Percentiles rank a stretch among this genome's conserved stretches.
Evolutionary conservation across 2,797 vertebrate species (phyloP).

Genomic region (Gallirallus australis): DNA sequence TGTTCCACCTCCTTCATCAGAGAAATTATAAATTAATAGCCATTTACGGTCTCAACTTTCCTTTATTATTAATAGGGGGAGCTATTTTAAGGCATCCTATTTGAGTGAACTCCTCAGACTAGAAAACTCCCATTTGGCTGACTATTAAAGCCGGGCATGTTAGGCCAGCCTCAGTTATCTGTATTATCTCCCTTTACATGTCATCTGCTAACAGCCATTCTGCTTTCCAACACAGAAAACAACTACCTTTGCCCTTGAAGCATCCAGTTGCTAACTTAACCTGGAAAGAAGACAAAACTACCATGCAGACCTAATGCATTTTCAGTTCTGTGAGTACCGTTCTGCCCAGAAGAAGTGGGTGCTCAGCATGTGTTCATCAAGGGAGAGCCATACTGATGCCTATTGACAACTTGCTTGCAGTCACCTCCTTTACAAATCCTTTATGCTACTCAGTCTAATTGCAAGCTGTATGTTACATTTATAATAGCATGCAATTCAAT

Average conservation of each 20-base stretch:
- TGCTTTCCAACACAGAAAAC: not conserved
- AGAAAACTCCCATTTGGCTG: not conserved
- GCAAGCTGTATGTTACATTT: not conserved
- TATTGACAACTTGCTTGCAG: not conserved
- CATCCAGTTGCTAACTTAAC: not conserved
- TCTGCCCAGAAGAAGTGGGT: not conserved
- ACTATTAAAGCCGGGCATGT: not conserved
- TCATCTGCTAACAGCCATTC: not conserved
- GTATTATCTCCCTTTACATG: not conserved
- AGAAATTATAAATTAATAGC: slow-evolving; percentile 8
- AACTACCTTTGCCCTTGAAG: not conserved
- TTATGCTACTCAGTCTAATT: not conserved
- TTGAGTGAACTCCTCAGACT: not conserved
- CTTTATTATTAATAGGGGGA: slow-evolving; percentile 29
- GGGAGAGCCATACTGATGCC: not conserved
- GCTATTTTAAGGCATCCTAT: slow-evolving; percentile 14
- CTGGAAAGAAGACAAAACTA: not conserved
- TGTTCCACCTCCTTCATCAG: not conserved
- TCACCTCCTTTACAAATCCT: not conserved
- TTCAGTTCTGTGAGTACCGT: not conserved
- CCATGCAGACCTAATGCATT: not conserved
- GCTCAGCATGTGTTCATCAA: not conserved
- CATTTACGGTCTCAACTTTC: not conserved
- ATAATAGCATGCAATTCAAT: not conserved
- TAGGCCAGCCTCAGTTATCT: not conserved